Evolutionary conservation across 2,797 vertebrate genomes (phyloP).

Genomic region (Helostoma temminkii): DNA sequence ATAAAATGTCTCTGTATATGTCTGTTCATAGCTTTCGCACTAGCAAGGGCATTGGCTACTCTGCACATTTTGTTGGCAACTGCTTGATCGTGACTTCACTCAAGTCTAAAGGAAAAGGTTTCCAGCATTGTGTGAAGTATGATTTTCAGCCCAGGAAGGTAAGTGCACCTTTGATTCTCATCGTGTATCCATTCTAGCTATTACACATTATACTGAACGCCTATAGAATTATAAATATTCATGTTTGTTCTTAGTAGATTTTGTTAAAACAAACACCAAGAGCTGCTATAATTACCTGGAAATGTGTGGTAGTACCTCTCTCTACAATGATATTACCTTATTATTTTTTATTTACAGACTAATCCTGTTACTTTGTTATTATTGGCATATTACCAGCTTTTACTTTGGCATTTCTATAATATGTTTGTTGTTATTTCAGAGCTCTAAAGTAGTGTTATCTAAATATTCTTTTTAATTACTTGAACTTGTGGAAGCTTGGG

Average conservation of each 20-base stretch:
- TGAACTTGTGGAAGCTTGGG: not conserved
- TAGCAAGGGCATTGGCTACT: conserved; percentile 97
- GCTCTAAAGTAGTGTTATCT: no score
- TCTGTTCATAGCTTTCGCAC: conserved; percentile 92
- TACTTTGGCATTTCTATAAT: no score
- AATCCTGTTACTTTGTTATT: no score
- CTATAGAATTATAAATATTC: no score
- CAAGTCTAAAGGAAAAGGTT: conserved; percentile 98
- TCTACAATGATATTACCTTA: no score
- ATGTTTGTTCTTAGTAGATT: no score
- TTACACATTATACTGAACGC: not conserved
- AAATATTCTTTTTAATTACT: not conserved
- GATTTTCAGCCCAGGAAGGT: conserved; percentile 99
- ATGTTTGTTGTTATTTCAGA: no score
- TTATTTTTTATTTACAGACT: no score
- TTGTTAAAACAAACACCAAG: no score
- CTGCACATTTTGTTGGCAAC: conserved; percentile 96
- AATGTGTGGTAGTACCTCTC: no score
- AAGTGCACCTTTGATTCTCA: conserved; percentile 39
- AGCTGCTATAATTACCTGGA: no score
- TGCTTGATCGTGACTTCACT: conserved; percentile 97
- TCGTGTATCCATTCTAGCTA: not conserved
- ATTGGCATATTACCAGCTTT: no score
- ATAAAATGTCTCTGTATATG: conserved; percentile 27
- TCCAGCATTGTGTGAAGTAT: conserved; percentile 98